Evolutionary conservation across 2,797 vertebrate species (phyloP).

Genomic region (Myoxocephalus aenaeus): DNA sequence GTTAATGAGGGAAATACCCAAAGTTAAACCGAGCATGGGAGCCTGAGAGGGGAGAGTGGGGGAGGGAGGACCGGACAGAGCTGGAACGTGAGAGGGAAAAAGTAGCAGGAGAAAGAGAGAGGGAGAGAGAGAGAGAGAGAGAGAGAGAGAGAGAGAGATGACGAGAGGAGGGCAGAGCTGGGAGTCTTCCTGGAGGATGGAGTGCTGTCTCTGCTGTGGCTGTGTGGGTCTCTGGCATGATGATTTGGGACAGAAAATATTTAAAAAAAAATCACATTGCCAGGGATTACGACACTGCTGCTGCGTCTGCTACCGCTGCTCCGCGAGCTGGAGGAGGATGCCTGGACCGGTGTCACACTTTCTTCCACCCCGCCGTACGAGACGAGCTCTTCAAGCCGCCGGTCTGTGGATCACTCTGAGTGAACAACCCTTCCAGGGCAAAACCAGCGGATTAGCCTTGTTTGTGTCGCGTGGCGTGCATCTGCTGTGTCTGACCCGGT

Average conservation of each 20-base stretch:
- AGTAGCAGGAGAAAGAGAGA: constrained; percentile 42
- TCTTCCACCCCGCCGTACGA: background rate
- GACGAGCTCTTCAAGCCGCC: constrained; percentile 6
- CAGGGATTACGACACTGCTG: constrained; percentile 94
- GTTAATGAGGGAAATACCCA: constrained; percentile 76
- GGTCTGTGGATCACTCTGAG: background rate
- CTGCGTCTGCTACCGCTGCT: constrained; percentile 9
- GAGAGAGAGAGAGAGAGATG: constrained; percentile 46
- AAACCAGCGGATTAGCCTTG: constrained; percentile 12
- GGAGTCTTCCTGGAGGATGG: constrained; percentile 22
- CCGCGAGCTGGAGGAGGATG: constrained; percentile 9
- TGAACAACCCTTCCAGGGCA: constrained; percentile 13
- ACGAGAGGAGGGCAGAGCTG: constrained; percentile 22
- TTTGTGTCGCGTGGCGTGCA: background rate
- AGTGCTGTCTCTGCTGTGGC: constrained; percentile 41
- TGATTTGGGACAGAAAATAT: constrained; percentile 66
- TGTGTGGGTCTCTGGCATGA: constrained; percentile 73
- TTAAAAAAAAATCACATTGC: constrained; percentile 93
- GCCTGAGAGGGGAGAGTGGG: constrained; percentile 27
- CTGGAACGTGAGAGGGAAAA: constrained; percentile 47
- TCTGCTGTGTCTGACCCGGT: constrained; percentile 61
- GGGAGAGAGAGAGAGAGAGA: constrained; percentile 46
- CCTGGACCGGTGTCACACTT: background rate
- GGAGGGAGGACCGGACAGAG: constrained; percentile 29
- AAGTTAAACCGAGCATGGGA: constrained; percentile 74